Evolutionary conservation across 1,140 invertebrate genomes (phyloP).

Genomic region (Lerema accius): DNA sequence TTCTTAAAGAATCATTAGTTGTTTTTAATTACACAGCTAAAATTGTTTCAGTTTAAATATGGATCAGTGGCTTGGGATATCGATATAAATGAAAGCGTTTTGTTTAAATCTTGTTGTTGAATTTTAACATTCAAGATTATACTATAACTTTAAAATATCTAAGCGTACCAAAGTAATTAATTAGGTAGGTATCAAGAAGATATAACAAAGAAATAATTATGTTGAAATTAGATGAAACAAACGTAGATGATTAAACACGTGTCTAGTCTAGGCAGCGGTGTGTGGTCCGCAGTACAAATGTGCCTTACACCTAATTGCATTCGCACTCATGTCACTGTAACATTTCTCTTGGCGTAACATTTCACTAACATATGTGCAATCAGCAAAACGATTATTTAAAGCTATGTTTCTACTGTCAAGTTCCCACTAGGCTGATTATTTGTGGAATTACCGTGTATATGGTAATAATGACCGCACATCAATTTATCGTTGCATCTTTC

Average conservation of each 20-base stretch:
- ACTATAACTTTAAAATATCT: too few relatives aligned
- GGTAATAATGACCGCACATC: constrained; percentile 52
- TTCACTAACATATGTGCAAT: constrained; percentile 43
- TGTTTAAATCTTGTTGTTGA: too few relatives aligned
- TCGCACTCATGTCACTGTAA: constrained; percentile 46
- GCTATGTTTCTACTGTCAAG: constrained; percentile 43
- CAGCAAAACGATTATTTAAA: constrained; percentile 49
- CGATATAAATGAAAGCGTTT: too few relatives aligned
- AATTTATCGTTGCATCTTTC: constrained; percentile 41
- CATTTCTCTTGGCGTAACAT: constrained; percentile 40
- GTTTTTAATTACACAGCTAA: neutral
- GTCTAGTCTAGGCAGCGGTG: constrained; percentile 15
- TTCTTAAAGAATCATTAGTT: constrained; percentile 22
- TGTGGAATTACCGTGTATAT: constrained; percentile 35
- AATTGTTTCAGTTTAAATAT: too few relatives aligned
- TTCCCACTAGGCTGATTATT: constrained; percentile 45
- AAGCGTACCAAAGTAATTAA: too few relatives aligned
- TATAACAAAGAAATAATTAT: too few relatives aligned
- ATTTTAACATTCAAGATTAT: too few relatives aligned
- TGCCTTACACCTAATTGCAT: constrained; percentile 42
- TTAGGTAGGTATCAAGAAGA: too few relatives aligned
- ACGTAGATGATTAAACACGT: constrained; percentile 26
- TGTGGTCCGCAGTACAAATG: constrained; percentile 38
- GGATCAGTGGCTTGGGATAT: too few relatives aligned
- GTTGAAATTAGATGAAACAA: neutral